Percentiles rank a stretch among this genome's conserved stretches.
Conservation (phyloP, 2,797 vertebrate genomes). For the Lutjanus campechanus region DNA sequence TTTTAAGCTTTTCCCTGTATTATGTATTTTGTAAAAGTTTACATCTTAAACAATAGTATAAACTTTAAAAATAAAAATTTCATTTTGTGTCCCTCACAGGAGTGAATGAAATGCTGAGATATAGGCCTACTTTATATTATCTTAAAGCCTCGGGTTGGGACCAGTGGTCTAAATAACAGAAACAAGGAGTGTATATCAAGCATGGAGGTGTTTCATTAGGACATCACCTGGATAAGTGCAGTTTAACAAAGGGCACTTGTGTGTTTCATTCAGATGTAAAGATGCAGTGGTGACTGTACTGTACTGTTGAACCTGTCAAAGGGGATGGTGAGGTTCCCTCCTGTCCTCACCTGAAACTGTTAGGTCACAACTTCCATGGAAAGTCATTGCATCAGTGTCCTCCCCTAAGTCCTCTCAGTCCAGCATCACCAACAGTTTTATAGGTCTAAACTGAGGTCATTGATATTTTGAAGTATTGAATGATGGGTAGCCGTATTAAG, state of each 20-base stretch:
- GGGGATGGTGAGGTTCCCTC: background rate
- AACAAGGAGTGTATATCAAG: no score
- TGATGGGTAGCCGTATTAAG: slow-evolving; percentile 42
- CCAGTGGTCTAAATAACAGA: no score
- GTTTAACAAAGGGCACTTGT: background rate
- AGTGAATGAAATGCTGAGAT: no score
- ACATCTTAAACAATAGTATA: no score
- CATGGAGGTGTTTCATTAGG: background rate
- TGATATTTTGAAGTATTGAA: slow-evolving; percentile 58
- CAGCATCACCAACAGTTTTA: slow-evolving; percentile 13
- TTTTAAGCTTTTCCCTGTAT: no score
- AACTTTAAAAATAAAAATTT: no score
- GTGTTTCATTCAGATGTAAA: background rate
- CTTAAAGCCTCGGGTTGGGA: no score
- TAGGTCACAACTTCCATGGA: slow-evolving; percentile 35
- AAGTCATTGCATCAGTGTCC: slow-evolving; percentile 24
- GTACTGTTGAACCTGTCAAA: background rate
- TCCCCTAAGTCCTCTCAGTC: slow-evolving; percentile 12
- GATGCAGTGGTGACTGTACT: background rate
- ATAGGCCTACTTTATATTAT: no score
- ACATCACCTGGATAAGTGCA: background rate
- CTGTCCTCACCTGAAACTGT: slow-evolving; percentile 8
- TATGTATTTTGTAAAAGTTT: no score
- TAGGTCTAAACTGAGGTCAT: slow-evolving; percentile 28
- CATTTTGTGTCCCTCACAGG: no score